These are phyloP conservation scores for Raja brachyura DNA, from an alignment of 2,113 vertebrate species.

Conservation along the genomic window DNA sequence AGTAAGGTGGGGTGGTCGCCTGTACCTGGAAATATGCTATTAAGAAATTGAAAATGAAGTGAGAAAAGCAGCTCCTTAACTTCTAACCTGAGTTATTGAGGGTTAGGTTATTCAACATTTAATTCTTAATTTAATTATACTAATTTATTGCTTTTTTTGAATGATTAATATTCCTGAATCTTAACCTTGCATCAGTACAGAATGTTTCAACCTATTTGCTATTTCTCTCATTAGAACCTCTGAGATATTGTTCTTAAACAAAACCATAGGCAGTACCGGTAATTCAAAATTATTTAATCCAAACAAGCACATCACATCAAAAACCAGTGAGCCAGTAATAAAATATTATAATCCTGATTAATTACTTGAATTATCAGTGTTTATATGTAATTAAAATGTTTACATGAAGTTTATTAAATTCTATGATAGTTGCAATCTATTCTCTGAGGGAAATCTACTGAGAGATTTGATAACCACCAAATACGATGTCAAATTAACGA, in stretches of 20 bases:
- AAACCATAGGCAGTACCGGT: background rate
- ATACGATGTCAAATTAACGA: background rate
- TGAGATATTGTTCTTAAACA: background rate
- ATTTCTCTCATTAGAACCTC: background rate
- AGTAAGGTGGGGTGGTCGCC: background rate
- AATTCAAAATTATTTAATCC: background rate
- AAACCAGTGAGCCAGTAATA: background rate
- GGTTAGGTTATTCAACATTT: background rate
- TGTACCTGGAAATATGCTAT: background rate
- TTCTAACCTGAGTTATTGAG: background rate
- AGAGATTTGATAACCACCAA: background rate
- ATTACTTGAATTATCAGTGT: constrained; percentile 20
- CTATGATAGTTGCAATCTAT: background rate
- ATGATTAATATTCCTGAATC: background rate
- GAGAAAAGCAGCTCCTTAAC: background rate
- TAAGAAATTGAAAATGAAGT: constrained; percentile 3
- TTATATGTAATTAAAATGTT: constrained; percentile 14
- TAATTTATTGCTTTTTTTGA: background rate
- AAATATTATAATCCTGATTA: background rate
- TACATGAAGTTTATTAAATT: background rate
- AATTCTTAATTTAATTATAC: background rate
- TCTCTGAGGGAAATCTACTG: background rate
- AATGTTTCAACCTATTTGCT: background rate
- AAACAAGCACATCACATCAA: background rate
- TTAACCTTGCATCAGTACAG: background rate